Evolutionary conservation across 2,888 invertebrate genomes (phyloP), one percentile per base, ranked within the genome.

Genomic region (Heliconius aoede): DNA sequence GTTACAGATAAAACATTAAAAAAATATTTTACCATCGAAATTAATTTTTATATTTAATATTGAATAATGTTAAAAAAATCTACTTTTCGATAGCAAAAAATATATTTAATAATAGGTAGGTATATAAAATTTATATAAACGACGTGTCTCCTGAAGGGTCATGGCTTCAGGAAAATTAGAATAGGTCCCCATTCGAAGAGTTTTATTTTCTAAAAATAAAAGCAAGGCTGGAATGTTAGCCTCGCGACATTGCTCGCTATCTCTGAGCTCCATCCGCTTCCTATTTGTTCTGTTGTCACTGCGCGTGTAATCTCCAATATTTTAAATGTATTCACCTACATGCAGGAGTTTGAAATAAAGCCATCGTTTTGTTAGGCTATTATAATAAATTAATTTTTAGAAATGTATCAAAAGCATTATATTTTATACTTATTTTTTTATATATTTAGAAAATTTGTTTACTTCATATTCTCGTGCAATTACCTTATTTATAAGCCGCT

Each of bases 171-270:
- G 79, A 73, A 77, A 79, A 77, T 73, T 71, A 18, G 72, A 75
- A 80, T 75, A 77, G 28, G 78, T 64, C 32, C 64, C n/a, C 15
- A 68, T 74, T 75, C 18, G 55, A 77, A 55, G 64, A 74, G 76
- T 80, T 77, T 81, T 77, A 82, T 82, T 82, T 84, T 86, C 86
- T 87, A 86, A 85, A 87, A 85, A 86, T 87, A 87, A 80, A 79
- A 68, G 58, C 85, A 83, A 86, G 86, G 86, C 80, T 83, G 79
- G 80, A 78, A 78, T 75, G 76, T 73, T 76, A 84, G 80, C 85
- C 86, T 86, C 84, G 85, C 80, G 73, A 78, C 77, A 80, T 78
- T 77, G 79, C 73, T 82, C 80, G 74, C 82, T 86, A 86, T 86
- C 86, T 83, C 82, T 78, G 80, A 76, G 76, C 74, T 74, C 80